Evolutionary conservation across 2,888 invertebrate genomes (phyloP), one percentile per base, ranked within the genome.

Genomic region (Microctonus brassicae): DNA sequence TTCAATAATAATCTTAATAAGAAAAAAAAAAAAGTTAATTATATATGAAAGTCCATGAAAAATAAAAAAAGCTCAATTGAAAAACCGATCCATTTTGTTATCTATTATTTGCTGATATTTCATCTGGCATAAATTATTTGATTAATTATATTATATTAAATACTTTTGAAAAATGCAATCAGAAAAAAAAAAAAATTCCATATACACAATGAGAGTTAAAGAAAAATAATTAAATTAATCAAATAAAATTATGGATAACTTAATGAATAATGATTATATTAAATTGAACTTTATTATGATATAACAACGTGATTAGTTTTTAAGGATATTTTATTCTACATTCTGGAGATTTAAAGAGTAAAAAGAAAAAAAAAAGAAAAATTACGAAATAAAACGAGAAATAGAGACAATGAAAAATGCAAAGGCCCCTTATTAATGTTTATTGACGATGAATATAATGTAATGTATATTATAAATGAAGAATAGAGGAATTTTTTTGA

Each of bases 401-500:
- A 42, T n/a, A 42, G 4, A n/a, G n/a, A 17, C 5, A n/a, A n/a
- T 17, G 9, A 47, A n/a, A 20, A n/a, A 47, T 47, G 17, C 7
- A 7, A 17, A 5, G 9, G 17, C 6, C 6, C 20, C 7, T n/a
- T 17, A 6, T 17, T 7, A 17, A 47, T 17, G 5, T 47, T 47
- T 9, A n/a, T n/a, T 47, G 47, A 20, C 17, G 3, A 17, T 47
- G 3, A 1, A 20, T 47, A 17, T 47, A 9, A 52, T 65, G 69
- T 73, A 68, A 72, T 73, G 69, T 76, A 76, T 72, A 75, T 72
- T 62, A 73, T 74, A 71, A 73, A 61, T 70, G 65, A 39, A 68
- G 67, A 62, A 75, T 75, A 69, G 62, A 63, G 60, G 36, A 58
- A 74, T 71, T 76, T 76, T 79, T 75, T 74, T 79, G 78, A 79